These are phyloP conservation scores for Mormyrus lacerda DNA, from an alignment of 2,113 vertebrate genomes.

Conservation along the genomic window DNA sequence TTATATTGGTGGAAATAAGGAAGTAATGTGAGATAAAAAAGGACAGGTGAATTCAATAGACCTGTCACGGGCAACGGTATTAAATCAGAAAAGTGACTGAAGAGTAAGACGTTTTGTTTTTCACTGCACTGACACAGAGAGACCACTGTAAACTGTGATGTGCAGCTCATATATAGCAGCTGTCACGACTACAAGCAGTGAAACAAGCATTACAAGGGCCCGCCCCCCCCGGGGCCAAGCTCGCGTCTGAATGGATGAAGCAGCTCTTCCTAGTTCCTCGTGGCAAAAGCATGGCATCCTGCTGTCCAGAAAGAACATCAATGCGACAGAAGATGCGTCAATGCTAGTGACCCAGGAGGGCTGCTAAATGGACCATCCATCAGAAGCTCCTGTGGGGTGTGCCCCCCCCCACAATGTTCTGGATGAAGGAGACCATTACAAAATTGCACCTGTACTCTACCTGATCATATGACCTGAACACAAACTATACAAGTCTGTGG, in stretches of 20 bases:
- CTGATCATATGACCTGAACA: background rate
- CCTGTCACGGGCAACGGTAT: background rate
- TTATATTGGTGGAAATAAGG: background rate
- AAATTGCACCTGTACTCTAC: background rate
- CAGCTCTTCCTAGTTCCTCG: background rate
- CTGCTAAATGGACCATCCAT: constrained; percentile 13
- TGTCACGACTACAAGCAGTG: constrained; percentile 6
- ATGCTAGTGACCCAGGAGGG: background rate
- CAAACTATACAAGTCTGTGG: background rate
- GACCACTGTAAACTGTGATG: background rate
- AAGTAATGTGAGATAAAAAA: background rate
- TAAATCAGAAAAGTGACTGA: background rate
- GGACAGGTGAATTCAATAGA: background rate
- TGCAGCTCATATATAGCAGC: background rate
- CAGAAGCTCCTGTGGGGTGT: background rate
- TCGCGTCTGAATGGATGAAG: background rate
- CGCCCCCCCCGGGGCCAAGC: background rate
- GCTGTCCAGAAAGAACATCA: background rate
- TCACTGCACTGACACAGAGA: background rate
- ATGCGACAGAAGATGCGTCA: constrained; percentile 1
- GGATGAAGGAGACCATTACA: background rate
- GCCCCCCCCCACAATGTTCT: background rate
- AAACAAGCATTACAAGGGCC: constrained; percentile 9
- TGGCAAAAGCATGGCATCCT: constrained; percentile 3
- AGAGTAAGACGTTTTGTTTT: background rate